Percentiles rank a stretch among this genome's conserved stretches.
phyloP scores from a whole-genome alignment of 1,140 invertebrate genomes.

The Laodelphax striatellus region DNA sequence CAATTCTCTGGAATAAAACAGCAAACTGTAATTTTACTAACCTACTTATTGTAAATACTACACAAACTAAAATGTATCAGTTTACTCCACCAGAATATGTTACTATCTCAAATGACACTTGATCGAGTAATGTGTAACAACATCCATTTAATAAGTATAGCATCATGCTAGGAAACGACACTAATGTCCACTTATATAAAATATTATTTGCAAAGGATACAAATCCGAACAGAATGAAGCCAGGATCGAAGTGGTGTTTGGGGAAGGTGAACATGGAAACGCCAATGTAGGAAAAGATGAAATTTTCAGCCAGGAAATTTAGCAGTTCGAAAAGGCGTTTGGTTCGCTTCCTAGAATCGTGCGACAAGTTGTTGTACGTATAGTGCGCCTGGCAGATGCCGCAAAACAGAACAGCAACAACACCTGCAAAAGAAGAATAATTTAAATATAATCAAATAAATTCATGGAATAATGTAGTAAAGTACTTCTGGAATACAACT shows the following conservation, averaged over 20 bases:
- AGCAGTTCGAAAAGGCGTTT: conserved; percentile 92
- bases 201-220: conserved; percentile 55
- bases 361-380: conserved; percentile 93
- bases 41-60: too few species aligned
- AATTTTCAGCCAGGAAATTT: conserved; percentile 96
- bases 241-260: conserved; percentile 83
- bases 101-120: too few species aligned
- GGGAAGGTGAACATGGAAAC: conserved; percentile 98
- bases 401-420: conserved; percentile 94
- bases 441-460: too few species aligned
- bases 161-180: too few species aligned
- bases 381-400: conserved; percentile 99
- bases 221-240: conserved; percentile 87
- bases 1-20: too few species aligned
- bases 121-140: too few species aligned
- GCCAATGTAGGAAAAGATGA: conserved; percentile 98
- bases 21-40: too few species aligned
- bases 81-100: too few species aligned
- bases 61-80: too few species aligned
- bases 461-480: conserved; percentile 4
- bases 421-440: conserved; percentile 46
- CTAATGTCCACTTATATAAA: too few species aligned
- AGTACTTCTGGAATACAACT: background rate
- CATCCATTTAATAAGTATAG: too few species aligned
- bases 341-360: conserved; percentile 75